Base-by-base conservation (phyloP, 2,797 vertebrate species). In the Chloroceryle inda region DNA sequence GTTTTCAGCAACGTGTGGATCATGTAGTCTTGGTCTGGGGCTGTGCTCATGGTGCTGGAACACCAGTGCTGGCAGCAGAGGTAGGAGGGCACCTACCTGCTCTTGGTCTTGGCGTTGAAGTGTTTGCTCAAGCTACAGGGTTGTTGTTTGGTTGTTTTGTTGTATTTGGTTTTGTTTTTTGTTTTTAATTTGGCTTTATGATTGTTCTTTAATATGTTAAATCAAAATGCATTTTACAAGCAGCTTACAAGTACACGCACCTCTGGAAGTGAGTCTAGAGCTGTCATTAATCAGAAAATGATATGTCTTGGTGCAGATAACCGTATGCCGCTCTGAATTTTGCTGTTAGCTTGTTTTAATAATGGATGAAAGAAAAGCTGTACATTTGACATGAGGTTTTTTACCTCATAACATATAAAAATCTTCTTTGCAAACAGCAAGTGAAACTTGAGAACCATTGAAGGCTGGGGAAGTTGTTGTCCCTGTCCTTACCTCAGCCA, bases 271-370 rank as follows among this genome's bases (percentile, higher is more conserved):
- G 80, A 19, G 31, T 81, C 84, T 85, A 56, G 91, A 94, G 86
- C 92, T 92, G 95, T 92, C 91, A 50, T 90, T 93, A 91, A 85
- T 76, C 74, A 95, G 86, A 88, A 95, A 37, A 94, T 89, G 3
- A 61, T 84, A 88, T 90, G 74, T 90, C 89, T 71, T 90, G 88
- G 69, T 97, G 88, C 33, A 74, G 76, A 78, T 72, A 95, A 62
- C 74, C 69, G 62, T 40, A 50, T 69, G 79, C 88, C 88, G 69
- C 88, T 90, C 83, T 93, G 83, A 95, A 81, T 90, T 90, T 90
- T 93, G 69, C 80, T 88, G 42, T 74, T 72, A 91, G 89, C 66
- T 27, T 74, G 58, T 53, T 85, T 96, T 93, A 88, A 81, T 92
- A 83, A 84, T 22, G 47, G 56, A 72, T 95, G 73, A 81, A 81